Base-by-base conservation (phyloP, 2,888 invertebrate species). In the Willowsia nigromaculata region DNA sequence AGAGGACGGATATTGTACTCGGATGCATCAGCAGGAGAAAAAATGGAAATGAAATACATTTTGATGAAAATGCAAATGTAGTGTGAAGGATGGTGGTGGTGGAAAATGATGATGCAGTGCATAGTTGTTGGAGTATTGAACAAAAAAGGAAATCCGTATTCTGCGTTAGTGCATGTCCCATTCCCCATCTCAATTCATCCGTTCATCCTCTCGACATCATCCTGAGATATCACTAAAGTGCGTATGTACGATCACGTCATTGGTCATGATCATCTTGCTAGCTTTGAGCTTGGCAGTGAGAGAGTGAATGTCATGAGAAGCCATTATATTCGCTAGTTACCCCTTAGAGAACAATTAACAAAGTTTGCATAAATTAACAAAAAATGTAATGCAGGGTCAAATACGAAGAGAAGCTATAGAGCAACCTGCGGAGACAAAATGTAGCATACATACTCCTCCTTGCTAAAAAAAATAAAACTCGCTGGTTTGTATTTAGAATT, bases 11-110 rank as follows among this genome's bases (percentile, higher is more conserved):
- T 65, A 65, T 65, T 65, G 65, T 65, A 30, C 47, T 50, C 37
- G 80, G 18, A 50, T 56, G 50, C 47, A n/a, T 30, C 47, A 76
- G n/a, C 43, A 74, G 30, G 25, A 43, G 43, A 33, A 18, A 50
- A 50, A 50, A 59, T 59, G 59, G 59, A 33, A 65, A 76, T 62
- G 37, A 37, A 68, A 50, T 65, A 68, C 43, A 68, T 68, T 83
- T 68, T 84, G 83, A 85, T 85, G 85, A 76, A 85, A 85, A 85
- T 85, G 85, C 85, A 85, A 85, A 85, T 85, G 85, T 82, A 47
- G 82, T 82, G 82, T 40, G 65, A 82, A 65, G 27, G 25, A 62
- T 62, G 81, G 62, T 43, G 81, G 62, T 43, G 47, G 47, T 43
- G 74, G 18, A 65, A 65, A 33, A 65, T 33, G 30, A 65, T 65